phyloP scores from a whole-genome alignment of 2,113 vertebrate genomes.

The Rissa tridactyla region DNA sequence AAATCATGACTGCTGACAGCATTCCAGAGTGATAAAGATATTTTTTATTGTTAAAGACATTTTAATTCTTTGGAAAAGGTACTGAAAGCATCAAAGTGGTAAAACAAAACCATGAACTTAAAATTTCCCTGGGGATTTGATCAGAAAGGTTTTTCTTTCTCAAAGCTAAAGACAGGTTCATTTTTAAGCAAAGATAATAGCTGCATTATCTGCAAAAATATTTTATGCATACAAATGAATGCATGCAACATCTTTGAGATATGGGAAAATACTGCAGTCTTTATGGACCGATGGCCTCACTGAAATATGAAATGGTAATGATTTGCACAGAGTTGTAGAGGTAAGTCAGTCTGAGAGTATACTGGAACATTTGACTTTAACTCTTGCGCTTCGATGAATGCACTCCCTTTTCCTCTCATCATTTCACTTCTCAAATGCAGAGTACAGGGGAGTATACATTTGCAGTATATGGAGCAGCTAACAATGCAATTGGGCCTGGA shows the following conservation, averaged over 20 bases:
- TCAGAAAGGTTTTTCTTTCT: background rate
- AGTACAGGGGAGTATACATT: background rate
- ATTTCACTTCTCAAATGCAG: background rate
- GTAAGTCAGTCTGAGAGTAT: background rate
- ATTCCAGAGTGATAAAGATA: background rate
- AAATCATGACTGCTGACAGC: background rate
- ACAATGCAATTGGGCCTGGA: background rate
- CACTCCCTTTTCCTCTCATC: background rate
- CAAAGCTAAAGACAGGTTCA: background rate
- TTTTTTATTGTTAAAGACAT: background rate
- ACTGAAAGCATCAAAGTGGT: background rate
- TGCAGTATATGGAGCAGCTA: background rate
- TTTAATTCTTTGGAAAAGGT: background rate
- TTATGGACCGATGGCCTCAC: background rate
- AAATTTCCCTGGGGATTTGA: background rate
- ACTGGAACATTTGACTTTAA: background rate
- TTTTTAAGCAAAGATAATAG: background rate
- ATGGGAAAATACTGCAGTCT: background rate
- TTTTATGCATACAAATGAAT: background rate
- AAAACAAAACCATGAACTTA: background rate
- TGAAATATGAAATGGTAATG: background rate
- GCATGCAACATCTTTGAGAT: background rate
- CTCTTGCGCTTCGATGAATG: background rate
- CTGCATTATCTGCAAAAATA: background rate
- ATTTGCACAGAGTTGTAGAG: background rate